Evolutionary conservation across 2,113 vertebrate species (phyloP).

Genomic region (Numida meleagris): DNA sequence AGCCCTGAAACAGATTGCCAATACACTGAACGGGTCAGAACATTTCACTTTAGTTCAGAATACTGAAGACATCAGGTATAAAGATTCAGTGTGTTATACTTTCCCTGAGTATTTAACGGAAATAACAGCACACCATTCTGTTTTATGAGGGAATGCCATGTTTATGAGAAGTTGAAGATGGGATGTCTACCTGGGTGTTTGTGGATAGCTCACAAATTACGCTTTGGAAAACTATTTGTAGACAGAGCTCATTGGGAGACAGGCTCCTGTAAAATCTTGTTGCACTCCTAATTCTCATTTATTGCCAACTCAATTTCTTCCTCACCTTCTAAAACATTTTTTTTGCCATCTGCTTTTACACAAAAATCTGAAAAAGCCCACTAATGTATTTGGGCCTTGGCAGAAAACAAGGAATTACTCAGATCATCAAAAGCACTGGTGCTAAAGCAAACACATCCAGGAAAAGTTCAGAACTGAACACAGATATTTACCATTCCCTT

Average conservation of each 20-base stretch:
- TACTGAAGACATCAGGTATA: constrained; percentile 3
- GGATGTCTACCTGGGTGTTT: not conserved
- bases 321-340: not conserved
- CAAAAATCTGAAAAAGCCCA: not conserved
- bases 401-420: not conserved
- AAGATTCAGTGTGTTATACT: constrained; percentile 23
- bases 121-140: not conserved
- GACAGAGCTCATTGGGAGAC: not conserved
- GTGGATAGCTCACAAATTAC: not conserved
- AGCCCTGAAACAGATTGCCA: not conserved
- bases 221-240: not conserved
- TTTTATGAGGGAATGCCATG: not conserved
- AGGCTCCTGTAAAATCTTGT: not conserved
- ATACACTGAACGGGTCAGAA: not conserved
- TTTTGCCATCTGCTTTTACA: not conserved
- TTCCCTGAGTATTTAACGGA: constrained; percentile 3
- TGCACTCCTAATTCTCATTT: not conserved
- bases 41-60: not conserved
- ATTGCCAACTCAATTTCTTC: not conserved
- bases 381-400: not conserved
- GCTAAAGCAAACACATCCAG: not conserved
- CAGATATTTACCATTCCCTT: constrained; percentile 80
- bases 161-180: not conserved
- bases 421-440: not conserved
- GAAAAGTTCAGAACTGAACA: not conserved